Percentiles rank a stretch among this genome's conserved stretches.
Evolutionary conservation across 2,888 invertebrate species (phyloP).

Genomic region (Tenthredo notha): DNA sequence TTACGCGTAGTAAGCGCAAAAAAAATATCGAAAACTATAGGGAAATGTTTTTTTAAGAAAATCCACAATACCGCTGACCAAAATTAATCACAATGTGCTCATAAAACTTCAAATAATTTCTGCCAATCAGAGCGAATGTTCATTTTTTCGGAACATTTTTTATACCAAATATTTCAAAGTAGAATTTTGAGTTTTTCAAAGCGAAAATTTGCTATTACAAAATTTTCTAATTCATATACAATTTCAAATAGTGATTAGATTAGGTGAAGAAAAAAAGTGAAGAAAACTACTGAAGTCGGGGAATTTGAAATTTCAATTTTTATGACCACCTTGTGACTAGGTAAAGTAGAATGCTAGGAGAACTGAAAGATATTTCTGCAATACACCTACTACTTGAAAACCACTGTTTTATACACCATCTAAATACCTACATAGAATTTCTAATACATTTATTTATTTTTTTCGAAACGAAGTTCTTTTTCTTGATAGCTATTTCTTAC

Average conservation of each 20-base stretch:
- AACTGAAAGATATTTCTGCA: not conserved
- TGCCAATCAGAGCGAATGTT: not conserved
- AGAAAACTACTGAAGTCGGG: not conserved
- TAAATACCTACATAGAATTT: conserved; percentile 1
- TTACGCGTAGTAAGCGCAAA: not conserved
- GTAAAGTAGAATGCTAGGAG: not conserved
- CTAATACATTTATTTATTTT: not conserved
- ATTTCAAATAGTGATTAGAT: not conserved
- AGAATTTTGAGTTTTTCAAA: not conserved
- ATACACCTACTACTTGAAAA: not conserved
- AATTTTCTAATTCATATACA: not conserved
- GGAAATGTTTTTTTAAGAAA: not conserved
- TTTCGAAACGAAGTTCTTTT: not conserved
- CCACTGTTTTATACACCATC: not conserved
- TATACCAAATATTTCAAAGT: not conserved
- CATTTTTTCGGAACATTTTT: not conserved
- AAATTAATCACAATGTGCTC: not conserved
- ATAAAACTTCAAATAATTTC: not conserved
- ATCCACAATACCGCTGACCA: not conserved
- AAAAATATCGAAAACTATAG: not conserved
- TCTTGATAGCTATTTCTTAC: not conserved
- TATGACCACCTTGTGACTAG: conserved; percentile 6
- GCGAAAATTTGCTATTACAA: not conserved
- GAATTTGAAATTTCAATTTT: not conserved
- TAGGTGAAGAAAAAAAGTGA: not conserved